These are phyloP conservation scores for Atrichornis clamosus DNA, from an alignment of 2,113 vertebrate genomes.

Conservation along the genomic window DNA sequence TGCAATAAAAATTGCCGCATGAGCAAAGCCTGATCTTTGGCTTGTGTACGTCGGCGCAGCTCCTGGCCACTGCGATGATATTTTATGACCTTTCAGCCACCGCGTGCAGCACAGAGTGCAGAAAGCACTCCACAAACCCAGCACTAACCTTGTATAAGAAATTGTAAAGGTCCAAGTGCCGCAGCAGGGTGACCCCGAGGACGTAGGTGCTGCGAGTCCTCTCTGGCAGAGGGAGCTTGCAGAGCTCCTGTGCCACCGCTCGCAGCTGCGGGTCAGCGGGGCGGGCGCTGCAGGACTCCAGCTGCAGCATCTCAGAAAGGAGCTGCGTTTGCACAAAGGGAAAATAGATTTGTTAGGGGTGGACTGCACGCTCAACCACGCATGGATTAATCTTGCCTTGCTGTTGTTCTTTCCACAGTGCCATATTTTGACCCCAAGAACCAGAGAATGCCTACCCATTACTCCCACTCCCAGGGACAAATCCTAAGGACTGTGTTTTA, in stretches of 20 bases:
- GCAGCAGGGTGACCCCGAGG: constrained; percentile 77
- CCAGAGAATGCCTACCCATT: background rate
- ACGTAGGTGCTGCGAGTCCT: constrained; percentile 64
- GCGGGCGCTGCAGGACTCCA: constrained; percentile 72
- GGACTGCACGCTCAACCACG: background rate
- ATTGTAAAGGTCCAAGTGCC: constrained; percentile 77
- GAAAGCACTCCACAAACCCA: background rate
- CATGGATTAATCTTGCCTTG: background rate
- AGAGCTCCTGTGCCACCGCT: constrained; percentile 66
- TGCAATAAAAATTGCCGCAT: constrained; percentile 32
- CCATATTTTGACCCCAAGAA: background rate
- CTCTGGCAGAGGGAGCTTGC: constrained; percentile 75
- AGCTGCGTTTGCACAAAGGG: constrained; percentile 56
- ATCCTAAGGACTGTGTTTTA: background rate
- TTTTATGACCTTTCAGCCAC: constrained; percentile 37
- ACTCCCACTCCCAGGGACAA: background rate
- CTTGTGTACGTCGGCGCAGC: background rate
- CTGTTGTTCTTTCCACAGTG: background rate
- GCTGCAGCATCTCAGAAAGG: constrained; percentile 66
- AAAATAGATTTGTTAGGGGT: background rate
- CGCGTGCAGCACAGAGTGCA: background rate
- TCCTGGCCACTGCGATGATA: background rate
- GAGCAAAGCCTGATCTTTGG: constrained; percentile 39
- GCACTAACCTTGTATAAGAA: constrained; percentile 75
- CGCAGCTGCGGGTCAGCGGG: constrained; percentile 31